Evolutionary conservation across 2,797 vertebrate genomes (phyloP).

Genomic region (Thamnophis elegans): DNA sequence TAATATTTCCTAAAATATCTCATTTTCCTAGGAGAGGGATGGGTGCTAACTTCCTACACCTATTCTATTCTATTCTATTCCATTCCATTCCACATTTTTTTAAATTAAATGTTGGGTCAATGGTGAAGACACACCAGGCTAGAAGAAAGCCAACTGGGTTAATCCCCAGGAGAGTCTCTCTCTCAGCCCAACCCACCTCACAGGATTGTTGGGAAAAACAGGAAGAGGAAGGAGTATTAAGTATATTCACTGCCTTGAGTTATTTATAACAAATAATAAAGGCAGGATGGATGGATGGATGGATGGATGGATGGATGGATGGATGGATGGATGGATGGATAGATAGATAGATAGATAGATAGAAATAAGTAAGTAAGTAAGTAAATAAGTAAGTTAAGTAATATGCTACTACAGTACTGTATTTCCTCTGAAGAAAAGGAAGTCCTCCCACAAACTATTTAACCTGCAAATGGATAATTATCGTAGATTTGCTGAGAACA

Average conservation of each 20-base stretch:
- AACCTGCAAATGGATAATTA: background rate
- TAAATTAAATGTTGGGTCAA: background rate
- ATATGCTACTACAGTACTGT: background rate
- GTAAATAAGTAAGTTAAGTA: background rate
- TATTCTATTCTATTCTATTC: no score
- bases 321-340: no score
- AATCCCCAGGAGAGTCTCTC: background rate
- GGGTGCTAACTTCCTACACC: no score
- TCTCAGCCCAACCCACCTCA: background rate
- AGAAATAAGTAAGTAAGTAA: no score
- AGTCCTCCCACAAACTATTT: background rate
- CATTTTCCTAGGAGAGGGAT: no score
- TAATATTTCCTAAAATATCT: no score
- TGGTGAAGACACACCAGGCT: background rate
- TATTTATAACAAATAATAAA: background rate
- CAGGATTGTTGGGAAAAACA: background rate
- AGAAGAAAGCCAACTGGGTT: background rate
- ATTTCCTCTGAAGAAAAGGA: background rate
- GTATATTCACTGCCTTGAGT: background rate
- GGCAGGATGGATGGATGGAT: background rate
- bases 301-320: no score
- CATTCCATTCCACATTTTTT: background rate
- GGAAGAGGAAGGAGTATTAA: background rate
- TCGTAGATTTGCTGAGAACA: background rate
- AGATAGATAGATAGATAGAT: no score